Percentiles rank a stretch among this genome's conserved stretches.
phyloP scores from a whole-genome alignment of 2,113 vertebrate species.

The Crotalus tigris region DNA sequence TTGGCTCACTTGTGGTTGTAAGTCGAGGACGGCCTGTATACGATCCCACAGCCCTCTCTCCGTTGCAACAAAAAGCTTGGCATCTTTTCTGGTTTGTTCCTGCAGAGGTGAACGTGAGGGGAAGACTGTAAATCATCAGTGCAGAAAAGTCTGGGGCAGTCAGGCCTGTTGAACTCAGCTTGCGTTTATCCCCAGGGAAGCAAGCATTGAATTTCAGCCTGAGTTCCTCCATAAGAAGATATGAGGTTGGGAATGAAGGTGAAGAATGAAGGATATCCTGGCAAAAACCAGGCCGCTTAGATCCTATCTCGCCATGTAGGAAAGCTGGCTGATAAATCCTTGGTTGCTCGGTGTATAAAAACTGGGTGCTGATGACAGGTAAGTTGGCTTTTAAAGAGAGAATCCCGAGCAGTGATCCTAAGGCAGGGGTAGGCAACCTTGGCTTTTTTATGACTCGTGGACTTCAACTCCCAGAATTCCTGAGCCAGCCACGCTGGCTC shows the following conservation, averaged over 20 bases:
- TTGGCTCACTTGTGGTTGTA: no score
- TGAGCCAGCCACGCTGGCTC: no score
- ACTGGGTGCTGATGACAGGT: not conserved
- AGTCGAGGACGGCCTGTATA: not conserved
- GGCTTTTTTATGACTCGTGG: no score
- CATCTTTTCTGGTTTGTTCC: not conserved
- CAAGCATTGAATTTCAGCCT: not conserved
- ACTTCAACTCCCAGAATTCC: no score
- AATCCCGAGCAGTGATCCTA: not conserved
- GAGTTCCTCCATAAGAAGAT: not conserved
- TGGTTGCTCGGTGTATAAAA: not conserved
- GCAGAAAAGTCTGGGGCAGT: not conserved
- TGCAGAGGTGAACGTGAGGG: not conserved
- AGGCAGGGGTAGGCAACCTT: not conserved
- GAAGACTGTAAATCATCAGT: not conserved
- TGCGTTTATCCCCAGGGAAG: not conserved
- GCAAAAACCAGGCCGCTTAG: not conserved
- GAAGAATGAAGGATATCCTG: no score
- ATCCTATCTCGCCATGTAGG: no score
- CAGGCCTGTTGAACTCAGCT: not conserved
- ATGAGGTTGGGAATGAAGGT: not conserved
- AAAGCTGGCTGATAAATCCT: not conserved
- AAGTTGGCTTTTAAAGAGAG: not conserved
- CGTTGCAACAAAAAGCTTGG: not conserved
- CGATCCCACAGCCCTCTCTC: not conserved